Evolutionary conservation across 2,113 vertebrate genomes (phyloP), one percentile per base, ranked within the genome.

Genomic region (Myotis davidii): DNA sequence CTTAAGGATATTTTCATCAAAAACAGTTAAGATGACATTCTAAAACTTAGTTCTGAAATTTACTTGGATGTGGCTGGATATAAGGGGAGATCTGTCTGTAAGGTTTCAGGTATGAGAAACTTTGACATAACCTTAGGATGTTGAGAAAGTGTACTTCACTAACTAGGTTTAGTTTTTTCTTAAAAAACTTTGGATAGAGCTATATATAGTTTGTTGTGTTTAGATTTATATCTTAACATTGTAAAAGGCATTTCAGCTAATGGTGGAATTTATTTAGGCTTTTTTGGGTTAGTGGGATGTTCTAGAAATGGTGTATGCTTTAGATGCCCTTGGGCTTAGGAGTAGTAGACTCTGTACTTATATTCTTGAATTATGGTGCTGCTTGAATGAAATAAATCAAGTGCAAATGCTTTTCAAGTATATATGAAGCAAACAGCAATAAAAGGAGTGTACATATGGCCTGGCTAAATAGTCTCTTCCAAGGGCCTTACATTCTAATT

Each of bases 251-350:
- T 70, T 89, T 95, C 69, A 85, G 9, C 5, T 72, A 85, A 50
- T 23, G 18, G 39, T 91, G 67, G 32, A 65, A 37, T 89, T 92
- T 82, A 93, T 65, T 94, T 95, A 84, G 89, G 29, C 37, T 91
- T 78, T 95, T 84, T 16, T 81, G 70, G 27, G 70, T 83, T 79
- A 77, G 42, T 76, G 39, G 48, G 48, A 39, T 93, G 42, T 89
- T 91, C 48, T 83, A 61, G 67, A 72, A 73, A 67, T 82, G 34
- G 16, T 81, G 3, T 85, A 48, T 73, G 29, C 37, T 94, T 91
- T 61, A 83, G 74, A 83, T 39, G 72, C 17, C 37, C 16, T 65
- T 56, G 39, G 48, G 20, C 14, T 86, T 92, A 72, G 10, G n/a
- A 54, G 13, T 69, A 54, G 14, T 90, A 76, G 81, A 29, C 45